Evolutionary conservation across 2,113 vertebrate genomes (phyloP), one percentile per base, ranked within the genome.

Genomic region (Monopterus albus): DNA sequence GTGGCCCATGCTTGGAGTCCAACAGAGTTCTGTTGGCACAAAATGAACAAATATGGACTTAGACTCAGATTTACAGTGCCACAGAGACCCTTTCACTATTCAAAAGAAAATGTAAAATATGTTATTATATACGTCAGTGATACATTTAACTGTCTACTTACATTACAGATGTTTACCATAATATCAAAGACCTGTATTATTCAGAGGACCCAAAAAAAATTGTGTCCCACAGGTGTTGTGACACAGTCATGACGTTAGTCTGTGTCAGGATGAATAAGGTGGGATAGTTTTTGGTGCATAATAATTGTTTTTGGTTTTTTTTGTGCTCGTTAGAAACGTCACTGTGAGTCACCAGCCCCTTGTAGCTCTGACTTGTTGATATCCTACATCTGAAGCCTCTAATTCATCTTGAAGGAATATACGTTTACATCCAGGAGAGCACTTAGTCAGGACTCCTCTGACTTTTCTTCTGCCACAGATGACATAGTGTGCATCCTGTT

Each of bases 401-500:
- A 29, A 66, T 85, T 67, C 13, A 23, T 85, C 77, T 80, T 68
- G 36, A 55, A 69, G 51, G 64, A 76, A 47, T 45, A 67, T 55
- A 13, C 25, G 5, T 60, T 59, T 1, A 62, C 59, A 71, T 78
- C 46, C 18, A 56, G 45, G 53, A 49, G 45, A 51, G n/a, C 59
- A 17, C 43, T 77, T 43, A 68, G 58, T 51, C 46, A 64, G 62
- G 47, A 47, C 72, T 47, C 42, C 42, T 57, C 56, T 69, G 59
- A 68, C 69, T 83, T 82, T 62, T 71, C 73, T 81, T 76, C 81
- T 55, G 17, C 72, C 78, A 42, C 56, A 65, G 21, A 59, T 85
- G 80, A 89, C 71, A 56, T 79, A 64, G 26, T 1, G 6, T 12
- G 57, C 71, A 86, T 92, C 91, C 92, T 93, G 92, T 93, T 93